Conservation (phyloP, 2,888 invertebrate species). For the Nudaria mundana region DNA sequence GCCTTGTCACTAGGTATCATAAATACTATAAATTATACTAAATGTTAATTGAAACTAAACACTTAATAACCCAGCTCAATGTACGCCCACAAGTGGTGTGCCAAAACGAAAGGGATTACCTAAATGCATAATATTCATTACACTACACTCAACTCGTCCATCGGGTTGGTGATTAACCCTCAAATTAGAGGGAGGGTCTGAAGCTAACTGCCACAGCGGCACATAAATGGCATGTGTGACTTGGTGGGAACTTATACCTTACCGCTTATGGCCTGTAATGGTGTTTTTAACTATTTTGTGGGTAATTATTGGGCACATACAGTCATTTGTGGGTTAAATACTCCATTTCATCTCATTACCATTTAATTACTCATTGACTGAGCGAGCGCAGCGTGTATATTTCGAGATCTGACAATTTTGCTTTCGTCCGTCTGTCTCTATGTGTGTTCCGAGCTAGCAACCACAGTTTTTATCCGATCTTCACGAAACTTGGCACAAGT, state of each 20-base stretch:
- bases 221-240: constrained; percentile 58
- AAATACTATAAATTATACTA: too few species aligned
- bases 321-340: constrained; percentile 24
- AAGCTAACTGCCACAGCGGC: constrained; percentile 64
- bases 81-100: constrained; percentile 15
- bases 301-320: constrained; percentile 30
- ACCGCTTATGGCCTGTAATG: constrained; percentile 31
- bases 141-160: constrained; percentile 59
- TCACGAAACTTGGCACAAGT: too few species aligned
- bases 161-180: constrained; percentile 66
- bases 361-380: too few species aligned
- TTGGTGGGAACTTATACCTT: constrained; percentile 27
- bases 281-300: constrained; percentile 42
- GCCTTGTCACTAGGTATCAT: too few species aligned
- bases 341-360: too few species aligned
- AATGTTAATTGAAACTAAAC: too few species aligned
- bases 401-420: too few species aligned
- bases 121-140: constrained; percentile 63
- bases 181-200: constrained; percentile 54
- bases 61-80: constrained; percentile 4
- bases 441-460: too few species aligned
- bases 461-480: too few species aligned
- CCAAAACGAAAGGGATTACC: constrained; percentile 39
- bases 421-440: too few species aligned
- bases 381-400: too few species aligned